Conservation (phyloP, 1,140 invertebrate genomes). For the Helicoverpa armigera region DNA sequence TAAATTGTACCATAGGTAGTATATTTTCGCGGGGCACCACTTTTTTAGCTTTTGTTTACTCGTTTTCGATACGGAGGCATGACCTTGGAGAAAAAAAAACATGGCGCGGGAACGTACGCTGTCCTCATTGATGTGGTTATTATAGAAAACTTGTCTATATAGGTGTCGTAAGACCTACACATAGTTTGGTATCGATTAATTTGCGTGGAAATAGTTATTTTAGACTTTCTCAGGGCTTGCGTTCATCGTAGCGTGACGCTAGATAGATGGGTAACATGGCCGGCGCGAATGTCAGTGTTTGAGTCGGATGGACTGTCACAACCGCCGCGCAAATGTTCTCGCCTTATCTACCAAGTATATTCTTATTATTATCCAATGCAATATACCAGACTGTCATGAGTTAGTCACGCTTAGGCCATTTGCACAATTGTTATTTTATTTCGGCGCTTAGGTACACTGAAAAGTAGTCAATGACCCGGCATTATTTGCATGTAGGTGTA, state of each 20-base stretch:
- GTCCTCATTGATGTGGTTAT: slow-evolving; percentile 67
- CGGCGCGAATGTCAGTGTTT: slow-evolving; percentile 81
- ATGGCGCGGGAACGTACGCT: slow-evolving; percentile 83
- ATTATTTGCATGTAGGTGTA: slow-evolving; percentile 79
- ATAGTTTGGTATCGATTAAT: slow-evolving; percentile 71
- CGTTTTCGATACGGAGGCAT: slow-evolving; percentile 81
- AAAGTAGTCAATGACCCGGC: slow-evolving; percentile 81
- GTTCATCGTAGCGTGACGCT: slow-evolving; percentile 83
- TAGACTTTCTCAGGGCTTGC: slow-evolving; percentile 75
- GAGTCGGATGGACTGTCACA: slow-evolving; percentile 60
- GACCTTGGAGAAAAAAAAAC: slow-evolving; percentile 85
- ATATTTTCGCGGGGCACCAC: slow-evolving; percentile 29
- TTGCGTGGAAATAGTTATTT: slow-evolving; percentile 71
- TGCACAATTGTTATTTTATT: slow-evolving; percentile 64
- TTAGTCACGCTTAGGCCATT: slow-evolving; percentile 46
- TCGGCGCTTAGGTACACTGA: slow-evolving; percentile 54
- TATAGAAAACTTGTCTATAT: slow-evolving; percentile 58
- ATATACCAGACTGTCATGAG: slow-evolving; percentile 55
- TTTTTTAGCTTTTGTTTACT: slow-evolving; percentile 81
- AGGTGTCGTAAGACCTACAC: slow-evolving; percentile 49
- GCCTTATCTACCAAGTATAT: slow-evolving; percentile 53
- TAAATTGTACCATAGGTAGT: slow-evolving; percentile 8
- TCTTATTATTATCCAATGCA: slow-evolving; percentile 52
- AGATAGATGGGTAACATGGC: slow-evolving; percentile 80
- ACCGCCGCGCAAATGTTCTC: slow-evolving; percentile 58